Evolutionary conservation across 2,797 vertebrate genomes (phyloP).

Genomic region (Perodicticus potto): DNA sequence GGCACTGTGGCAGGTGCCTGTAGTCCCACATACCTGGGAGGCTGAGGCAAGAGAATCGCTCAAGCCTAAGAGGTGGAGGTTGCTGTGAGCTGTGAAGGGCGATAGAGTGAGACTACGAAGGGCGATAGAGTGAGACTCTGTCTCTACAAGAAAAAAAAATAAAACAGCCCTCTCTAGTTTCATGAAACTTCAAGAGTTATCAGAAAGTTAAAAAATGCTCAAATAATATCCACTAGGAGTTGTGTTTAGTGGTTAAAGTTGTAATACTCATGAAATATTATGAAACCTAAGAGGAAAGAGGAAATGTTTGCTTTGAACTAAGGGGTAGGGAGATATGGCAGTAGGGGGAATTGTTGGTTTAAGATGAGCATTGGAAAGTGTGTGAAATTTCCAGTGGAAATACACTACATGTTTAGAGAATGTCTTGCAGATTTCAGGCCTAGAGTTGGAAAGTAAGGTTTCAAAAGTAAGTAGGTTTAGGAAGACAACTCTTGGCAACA

Average conservation of each 20-base stretch:
- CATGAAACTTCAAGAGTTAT: background rate
- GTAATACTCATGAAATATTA: constrained; percentile 6
- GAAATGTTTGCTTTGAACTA: background rate
- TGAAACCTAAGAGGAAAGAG: background rate
- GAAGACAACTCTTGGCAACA: background rate
- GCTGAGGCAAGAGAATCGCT: no score
- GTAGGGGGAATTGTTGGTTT: background rate
- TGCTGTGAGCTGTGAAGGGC: no score
- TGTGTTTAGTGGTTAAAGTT: background rate
- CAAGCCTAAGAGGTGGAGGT: no score
- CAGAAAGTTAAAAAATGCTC: constrained; percentile 17
- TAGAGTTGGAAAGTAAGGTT: background rate
- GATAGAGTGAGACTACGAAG: no score
- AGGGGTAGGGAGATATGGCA: background rate
- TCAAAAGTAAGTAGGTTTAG: background rate
- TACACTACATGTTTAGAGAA: background rate
- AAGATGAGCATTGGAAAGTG: background rate
- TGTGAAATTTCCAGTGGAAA: background rate
- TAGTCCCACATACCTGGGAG: no score
- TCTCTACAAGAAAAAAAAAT: no score
- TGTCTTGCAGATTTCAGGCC: background rate
- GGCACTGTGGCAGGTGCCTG: no score
- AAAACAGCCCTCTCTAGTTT: background rate
- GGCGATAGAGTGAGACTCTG: no score
- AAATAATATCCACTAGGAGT: background rate